Conservation (phyloP, 2,888 invertebrate genomes). For the Caenorhabditis wallacei region DNA sequence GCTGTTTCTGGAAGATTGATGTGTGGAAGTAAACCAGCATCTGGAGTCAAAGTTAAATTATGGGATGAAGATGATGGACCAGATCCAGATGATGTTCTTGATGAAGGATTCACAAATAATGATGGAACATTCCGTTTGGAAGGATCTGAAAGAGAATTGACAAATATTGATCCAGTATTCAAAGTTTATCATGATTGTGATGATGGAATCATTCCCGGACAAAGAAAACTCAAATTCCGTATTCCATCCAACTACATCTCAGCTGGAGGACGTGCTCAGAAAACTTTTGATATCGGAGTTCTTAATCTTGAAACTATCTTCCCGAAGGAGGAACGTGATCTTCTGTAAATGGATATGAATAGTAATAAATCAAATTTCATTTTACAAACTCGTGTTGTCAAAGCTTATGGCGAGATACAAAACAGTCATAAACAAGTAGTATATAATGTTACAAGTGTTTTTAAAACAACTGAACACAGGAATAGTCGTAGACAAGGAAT, state of each 20-base stretch:
- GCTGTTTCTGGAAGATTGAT: conserved; percentile 72
- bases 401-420: background rate
- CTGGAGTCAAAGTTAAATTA: conserved; percentile 74
- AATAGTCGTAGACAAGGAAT: background rate
- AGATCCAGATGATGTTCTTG: conserved; percentile 78
- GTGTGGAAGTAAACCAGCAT: conserved; percentile 72
- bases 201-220: conserved; percentile 77
- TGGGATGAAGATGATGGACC: conserved; percentile 77
- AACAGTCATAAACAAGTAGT: background rate
- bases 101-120: conserved; percentile 74
- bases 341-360: conserved; percentile 60
- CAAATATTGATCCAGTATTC: conserved; percentile 79
- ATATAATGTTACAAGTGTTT: conserved; percentile 2
- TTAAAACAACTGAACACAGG: background rate
- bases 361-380: background rate
- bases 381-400: background rate
- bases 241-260: conserved; percentile 75
- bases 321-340: conserved; percentile 80
- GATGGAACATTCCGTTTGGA: conserved; percentile 74
- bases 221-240: conserved; percentile 77
- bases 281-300: conserved; percentile 75
- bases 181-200: conserved; percentile 78
- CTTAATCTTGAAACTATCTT: conserved; percentile 81
- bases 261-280: conserved; percentile 70
- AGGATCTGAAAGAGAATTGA: conserved; percentile 74